Conservation (phyloP, 2,888 invertebrate species). For the Amphipyra tragopoginis region DNA sequence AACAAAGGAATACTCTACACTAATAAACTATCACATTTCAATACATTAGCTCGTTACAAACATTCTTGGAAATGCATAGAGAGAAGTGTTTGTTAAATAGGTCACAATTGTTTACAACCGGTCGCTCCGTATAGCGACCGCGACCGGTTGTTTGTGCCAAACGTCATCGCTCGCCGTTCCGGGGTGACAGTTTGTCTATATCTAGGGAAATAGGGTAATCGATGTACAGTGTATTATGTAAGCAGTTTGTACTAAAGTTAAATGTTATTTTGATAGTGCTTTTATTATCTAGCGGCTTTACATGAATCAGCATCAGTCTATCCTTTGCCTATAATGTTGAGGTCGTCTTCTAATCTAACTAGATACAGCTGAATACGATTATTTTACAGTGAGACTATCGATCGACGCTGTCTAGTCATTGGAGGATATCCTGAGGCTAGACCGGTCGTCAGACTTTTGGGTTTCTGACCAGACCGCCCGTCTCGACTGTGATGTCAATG, state of each 20-base stretch:
- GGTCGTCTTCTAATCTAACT: no score
- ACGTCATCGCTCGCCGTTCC: constrained; percentile 22
- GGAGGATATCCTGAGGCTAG: no score
- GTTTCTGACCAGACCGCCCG: no score
- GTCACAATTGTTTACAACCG: constrained; percentile 49
- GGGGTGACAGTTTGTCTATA: constrained; percentile 32
- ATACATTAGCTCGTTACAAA: constrained; percentile 25
- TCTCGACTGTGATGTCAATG: neutral
- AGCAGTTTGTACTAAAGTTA: constrained; percentile 10
- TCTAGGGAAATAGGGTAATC: constrained; percentile 38
- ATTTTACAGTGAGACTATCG: no score
- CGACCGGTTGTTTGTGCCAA: constrained; percentile 42
- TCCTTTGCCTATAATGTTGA: no score
- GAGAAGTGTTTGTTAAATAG: constrained; percentile 33
- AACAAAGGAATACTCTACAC: constrained; percentile 22
- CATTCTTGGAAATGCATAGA: constrained; percentile 30
- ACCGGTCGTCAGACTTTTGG: no score
- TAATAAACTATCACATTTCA: constrained; percentile 20
- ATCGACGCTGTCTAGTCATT: no score
- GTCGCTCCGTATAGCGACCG: constrained; percentile 9
- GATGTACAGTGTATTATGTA: constrained; percentile 23
- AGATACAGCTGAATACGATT: no score
- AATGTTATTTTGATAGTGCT: constrained; percentile 5
- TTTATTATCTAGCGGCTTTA: no score
- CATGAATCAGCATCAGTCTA: no score